Base-by-base conservation (phyloP, 2,113 vertebrate species). In the Opisthocomus hoazin region DNA sequence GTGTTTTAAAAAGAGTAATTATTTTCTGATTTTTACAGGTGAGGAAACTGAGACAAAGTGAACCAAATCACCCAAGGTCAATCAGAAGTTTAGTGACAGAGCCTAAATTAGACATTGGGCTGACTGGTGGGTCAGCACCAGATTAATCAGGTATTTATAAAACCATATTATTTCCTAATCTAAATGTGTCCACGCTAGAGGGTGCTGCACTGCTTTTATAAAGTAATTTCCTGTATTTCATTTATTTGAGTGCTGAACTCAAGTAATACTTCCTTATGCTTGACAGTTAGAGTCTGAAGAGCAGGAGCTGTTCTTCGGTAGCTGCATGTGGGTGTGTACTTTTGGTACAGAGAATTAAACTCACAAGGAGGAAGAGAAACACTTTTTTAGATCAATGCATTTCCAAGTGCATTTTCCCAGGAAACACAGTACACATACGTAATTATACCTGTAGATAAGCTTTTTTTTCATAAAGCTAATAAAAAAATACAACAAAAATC, bases 121-220 rank as follows among this genome's bases (percentile, higher is more conserved):
- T 71, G 9, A 46, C 36, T 71, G 36, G 12, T 11, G 21, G 36
- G 30, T 82, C 84, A 85, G 20, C 36, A 79, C 24, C 14, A 32
- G 8, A 16, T 50, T 58, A 70, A 61, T 70, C 16, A 36, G 7
- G 15, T 68, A 53, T 46, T 79, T 61, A n/a, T 58, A 48, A 56
- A 78, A 5, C 10, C 3, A 0, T 68, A 22, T 11, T 48, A 51
- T 60, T 90, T 50, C 32, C 63, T 61, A 34, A 84, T 22, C 30
- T 32, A 84, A 75, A 61, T 32, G 11, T 46, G 19, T 68, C 43
- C 80, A 87, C 84, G 3, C 93, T 95, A 95, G 95, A 92, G 95
- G 95, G 95, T 93, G 94, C 94, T 93, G 68, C 79, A 77, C 71
- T 74, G 75, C 93, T 94, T 94, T 90, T 61, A 41, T 73, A 43